Evolutionary conservation across 2,888 invertebrate species (phyloP).

Genomic region (Hemicrepidius hirtus): DNA sequence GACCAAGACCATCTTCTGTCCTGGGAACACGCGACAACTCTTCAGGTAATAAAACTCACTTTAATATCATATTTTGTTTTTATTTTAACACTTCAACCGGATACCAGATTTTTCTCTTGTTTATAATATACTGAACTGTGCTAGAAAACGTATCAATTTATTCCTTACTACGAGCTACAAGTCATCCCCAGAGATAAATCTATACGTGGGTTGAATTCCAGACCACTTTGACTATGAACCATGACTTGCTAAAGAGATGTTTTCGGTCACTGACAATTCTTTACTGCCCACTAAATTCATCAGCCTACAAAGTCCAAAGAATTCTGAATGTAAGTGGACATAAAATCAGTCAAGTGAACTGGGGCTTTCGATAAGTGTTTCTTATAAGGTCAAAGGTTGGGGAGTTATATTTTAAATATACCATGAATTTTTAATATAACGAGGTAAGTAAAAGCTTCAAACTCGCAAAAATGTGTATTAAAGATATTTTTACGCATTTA

Average conservation of each 20-base stretch:
- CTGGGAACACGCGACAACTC: conserved; percentile 74
- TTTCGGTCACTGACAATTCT: too few species aligned
- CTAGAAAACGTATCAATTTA: conserved; percentile 5
- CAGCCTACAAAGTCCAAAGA: conserved; percentile 3
- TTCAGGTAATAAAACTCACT: conserved; percentile 51
- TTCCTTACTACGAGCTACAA: background rate
- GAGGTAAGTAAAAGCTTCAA: too few species aligned
- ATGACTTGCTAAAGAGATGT: background rate
- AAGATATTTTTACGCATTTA: too few species aligned
- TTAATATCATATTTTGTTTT: background rate
- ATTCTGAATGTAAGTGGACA: conserved; percentile 26
- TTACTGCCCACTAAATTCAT: too few species aligned
- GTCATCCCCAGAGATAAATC: background rate
- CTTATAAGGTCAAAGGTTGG: conserved; percentile 18
- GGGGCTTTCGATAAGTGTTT: conserved; percentile 34
- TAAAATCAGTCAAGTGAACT: conserved; percentile 27
- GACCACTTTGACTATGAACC: background rate
- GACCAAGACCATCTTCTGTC: conserved; percentile 84
- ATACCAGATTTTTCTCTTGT: too few species aligned
- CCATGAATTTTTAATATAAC: too few species aligned
- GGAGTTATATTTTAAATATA: too few species aligned
- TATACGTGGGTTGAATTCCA: conserved; percentile 1
- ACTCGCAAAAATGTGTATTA: too few species aligned
- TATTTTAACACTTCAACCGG: too few species aligned
- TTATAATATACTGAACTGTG: too few species aligned